Base-by-base conservation (phyloP, 1,140 invertebrate species). In the Cepaea nemoralis region DNA sequence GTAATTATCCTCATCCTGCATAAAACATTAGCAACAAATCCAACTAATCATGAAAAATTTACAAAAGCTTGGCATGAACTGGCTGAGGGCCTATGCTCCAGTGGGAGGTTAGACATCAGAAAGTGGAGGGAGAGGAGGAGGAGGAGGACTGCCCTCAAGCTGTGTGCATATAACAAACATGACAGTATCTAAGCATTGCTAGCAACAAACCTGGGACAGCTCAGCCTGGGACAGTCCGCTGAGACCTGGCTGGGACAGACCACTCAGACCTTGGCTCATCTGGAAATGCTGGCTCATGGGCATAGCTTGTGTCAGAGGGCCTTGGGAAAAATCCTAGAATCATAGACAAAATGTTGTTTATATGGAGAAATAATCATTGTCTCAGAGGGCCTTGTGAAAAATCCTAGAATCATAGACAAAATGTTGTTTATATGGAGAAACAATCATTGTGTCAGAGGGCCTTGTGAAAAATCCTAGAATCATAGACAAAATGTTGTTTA, bases 381-480 rank as follows among this genome's bases (percentile, higher is more conserved):
- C 92, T 93, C 45, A 92, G 87, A 22, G 92, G 92, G 69, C 92
- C 92, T 86, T 93, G 92, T n/a, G 92, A 93, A 85, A 92, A 93
- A 0, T 78, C 77, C 77, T 78, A 31, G 19, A 77, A 63, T 37
- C 33, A 31, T 55, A 5, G 14, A 55, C 12, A 55, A 22, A 45
- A 45, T 45, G 16, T 10, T 45, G 6, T 45, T 45, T 45, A 22
- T 55, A 24, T 19, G 50, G 19, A 24, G 22, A 55, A 24, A 55
- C n/a, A n/a, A n/a, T n/a, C n/a, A n/a, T 85, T 93, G 93, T 31
- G 92, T 93, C 45, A 92, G 87, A 22, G 92, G 92, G 69, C 92
- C 92, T 86, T 93, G 92, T n/a, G 92, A 93, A 85, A 92, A 93
- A 0, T 78, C 77, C 77, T 78, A 31, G 19, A 77, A 63, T 37